A percentile compares a stretch with the other conserved stretches of the same genome.
Evolutionary conservation across 2,797 vertebrate genomes (phyloP).

Genomic region (Gallirallus australis): DNA sequence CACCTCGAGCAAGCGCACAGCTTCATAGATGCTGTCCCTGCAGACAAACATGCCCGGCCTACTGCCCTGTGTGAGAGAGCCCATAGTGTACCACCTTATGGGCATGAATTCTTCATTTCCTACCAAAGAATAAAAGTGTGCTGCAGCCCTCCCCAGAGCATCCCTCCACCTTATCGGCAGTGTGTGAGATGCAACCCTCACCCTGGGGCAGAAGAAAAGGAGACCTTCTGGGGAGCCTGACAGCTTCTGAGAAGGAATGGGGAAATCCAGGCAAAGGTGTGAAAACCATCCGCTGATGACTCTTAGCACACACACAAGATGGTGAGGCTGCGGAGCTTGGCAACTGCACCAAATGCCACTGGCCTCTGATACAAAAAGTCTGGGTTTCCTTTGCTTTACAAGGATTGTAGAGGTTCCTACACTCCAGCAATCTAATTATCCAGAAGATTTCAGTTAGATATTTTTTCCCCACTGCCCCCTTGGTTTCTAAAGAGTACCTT

Average conservation of each 20-base stretch:
- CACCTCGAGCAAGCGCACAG: accelerated
- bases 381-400: conserved; percentile 23
- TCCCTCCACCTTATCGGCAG: accelerated
- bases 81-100: accelerated
- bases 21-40: accelerated
- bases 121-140: accelerated
- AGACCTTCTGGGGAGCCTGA: neutral
- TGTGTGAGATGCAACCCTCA: accelerated
- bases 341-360: neutral
- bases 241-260: accelerated
- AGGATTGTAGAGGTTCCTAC: conserved; percentile 61
- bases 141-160: neutral
- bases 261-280: neutral
- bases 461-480: conserved; percentile 1
- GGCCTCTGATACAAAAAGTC: conserved; percentile 19
- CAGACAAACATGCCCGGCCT: no score
- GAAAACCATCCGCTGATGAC: accelerated
- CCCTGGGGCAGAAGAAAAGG: neutral
- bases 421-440: conserved; percentile 70
- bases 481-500: conserved; percentile 56
- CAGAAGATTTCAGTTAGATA: conserved; percentile 58
- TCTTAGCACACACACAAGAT: no score
- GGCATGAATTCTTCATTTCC: accelerated
- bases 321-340: neutral
- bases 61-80: accelerated